Evolutionary conservation across 2,888 invertebrate genomes (phyloP).

Genomic region (Eilema sororculum): DNA sequence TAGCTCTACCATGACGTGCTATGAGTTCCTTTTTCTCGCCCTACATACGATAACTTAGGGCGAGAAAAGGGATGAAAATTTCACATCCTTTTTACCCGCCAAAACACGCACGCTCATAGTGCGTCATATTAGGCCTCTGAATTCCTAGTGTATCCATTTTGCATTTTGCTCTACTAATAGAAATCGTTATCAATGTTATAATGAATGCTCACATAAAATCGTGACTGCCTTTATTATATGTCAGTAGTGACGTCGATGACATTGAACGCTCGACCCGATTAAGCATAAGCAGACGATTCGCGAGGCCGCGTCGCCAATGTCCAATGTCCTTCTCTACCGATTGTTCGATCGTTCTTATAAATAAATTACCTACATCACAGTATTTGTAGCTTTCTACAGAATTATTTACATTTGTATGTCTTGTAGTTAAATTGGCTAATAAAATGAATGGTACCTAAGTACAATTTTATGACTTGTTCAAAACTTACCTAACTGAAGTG

Average conservation of each 20-base stretch:
- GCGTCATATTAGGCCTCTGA: not conserved
- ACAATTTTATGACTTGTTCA: not conserved
- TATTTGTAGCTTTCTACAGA: slow-evolving; percentile 19
- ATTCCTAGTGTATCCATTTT: not conserved
- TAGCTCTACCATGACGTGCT: too few species aligned
- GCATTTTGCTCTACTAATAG: not conserved
- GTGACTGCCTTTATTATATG: slow-evolving; percentile 50
- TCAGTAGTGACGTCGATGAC: slow-evolving; percentile 65
- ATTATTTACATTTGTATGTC: slow-evolving; percentile 4
- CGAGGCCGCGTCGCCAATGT: slow-evolving; percentile 66
- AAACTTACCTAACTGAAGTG: not conserved
- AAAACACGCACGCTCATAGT: too few species aligned
- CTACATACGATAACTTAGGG: too few species aligned
- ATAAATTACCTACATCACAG: slow-evolving; percentile 37
- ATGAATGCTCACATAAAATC: slow-evolving; percentile 29
- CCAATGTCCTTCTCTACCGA: slow-evolving; percentile 53
- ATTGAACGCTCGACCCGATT: slow-evolving; percentile 82
- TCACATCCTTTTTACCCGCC: too few species aligned
- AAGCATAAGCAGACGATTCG: slow-evolving; percentile 75
- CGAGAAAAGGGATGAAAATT: too few species aligned
- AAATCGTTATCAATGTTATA: not conserved
- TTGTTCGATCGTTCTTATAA: slow-evolving; percentile 59
- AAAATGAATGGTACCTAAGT: not conserved
- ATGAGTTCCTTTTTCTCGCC: too few species aligned
- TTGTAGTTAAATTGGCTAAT: not conserved